Evolutionary conservation across 2,113 vertebrate genomes (phyloP).

Genomic region (Tragelaphus buxtoni): DNA sequence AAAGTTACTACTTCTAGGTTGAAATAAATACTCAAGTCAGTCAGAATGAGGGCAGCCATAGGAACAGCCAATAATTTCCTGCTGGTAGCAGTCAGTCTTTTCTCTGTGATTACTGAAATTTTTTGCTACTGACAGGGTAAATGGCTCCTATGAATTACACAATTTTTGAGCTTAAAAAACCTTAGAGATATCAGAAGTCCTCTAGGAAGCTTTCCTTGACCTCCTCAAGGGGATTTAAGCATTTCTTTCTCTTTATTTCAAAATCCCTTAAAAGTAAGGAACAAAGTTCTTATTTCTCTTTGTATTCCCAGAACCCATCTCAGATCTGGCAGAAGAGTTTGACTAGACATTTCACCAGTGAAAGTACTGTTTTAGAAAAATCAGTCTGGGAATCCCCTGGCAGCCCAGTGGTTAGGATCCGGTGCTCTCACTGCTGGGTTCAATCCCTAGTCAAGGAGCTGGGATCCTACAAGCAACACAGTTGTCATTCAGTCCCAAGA

Average conservation of each 20-base stretch:
- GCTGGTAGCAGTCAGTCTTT: neutral
- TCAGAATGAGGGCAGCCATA: neutral
- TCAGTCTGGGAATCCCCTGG: neutral
- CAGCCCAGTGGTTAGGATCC: neutral
- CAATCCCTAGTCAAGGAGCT: neutral
- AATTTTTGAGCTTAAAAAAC: neutral
- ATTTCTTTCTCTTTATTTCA: neutral
- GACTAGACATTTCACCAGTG: neutral
- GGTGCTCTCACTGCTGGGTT: neutral
- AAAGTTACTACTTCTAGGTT: neutral
- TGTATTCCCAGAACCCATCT: neutral
- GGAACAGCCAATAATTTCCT: neutral
- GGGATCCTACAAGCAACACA: neutral
- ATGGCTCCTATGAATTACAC: neutral
- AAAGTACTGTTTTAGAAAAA: neutral
- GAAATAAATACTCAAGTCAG: neutral
- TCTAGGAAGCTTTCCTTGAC: neutral
- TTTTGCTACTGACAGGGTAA: neutral
- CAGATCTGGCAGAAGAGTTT: neutral
- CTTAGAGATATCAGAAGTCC: neutral
- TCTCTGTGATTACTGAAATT: neutral
- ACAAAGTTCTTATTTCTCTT: neutral
- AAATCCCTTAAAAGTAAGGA: neutral
- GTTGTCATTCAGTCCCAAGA: neutral
- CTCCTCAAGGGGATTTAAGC: neutral